Evolutionary conservation across 35 echinoderm and acorn worm species (phyloP), one percentile per base, ranked within the genome.

Genomic region (Nesometra sesokonis): DNA sequence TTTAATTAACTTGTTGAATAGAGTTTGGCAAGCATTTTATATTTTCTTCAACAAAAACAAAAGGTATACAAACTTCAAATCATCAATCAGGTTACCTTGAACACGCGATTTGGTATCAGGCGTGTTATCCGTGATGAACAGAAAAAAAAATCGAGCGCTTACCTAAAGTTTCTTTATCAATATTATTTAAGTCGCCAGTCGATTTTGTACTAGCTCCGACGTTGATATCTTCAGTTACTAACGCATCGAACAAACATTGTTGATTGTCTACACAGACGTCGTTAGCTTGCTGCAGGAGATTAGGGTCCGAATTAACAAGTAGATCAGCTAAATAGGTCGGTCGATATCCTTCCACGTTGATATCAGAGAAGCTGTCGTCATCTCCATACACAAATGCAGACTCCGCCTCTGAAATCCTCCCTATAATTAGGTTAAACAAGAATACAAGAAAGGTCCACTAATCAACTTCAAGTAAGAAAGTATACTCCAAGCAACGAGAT

Each of bases 161-260:
- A 89, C 88, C 82, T 33, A 89, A 52, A 31, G 23, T 43, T 37
- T 84, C 33, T 36, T 43, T 43, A 84, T 89, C 81, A 35, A 76
- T 57, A 19, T 77, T 9, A 4, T 84, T 32, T 13, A 67, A 33
- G 15, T 33, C 36, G 21, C 39, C 82, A 17, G 94, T 87, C 2
- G 31, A 34, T 86, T 97, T 97, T 0, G 94, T 93, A 19, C 77
- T 57, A 23, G 37, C 57, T 30, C 94, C 91, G 33, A 93, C 83
- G 8, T n/a, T 32, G 11, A 86, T n/a, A 78, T 77, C 80, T 35
- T 90, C 90, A 19, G 91, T 89, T 27, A 91, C 91, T 78, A 97
- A 39, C 11, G 86, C 79, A 36, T 97, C 94, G 82, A 80, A 97
- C 4, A 90, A 33, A 77, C 94, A 97, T 86, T 97, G 84, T 47